A percentile compares a stretch with the other conserved stretches of the same genome.
phyloP scores from a whole-genome alignment of 2,113 vertebrate species.

The Lanius collurio region DNA sequence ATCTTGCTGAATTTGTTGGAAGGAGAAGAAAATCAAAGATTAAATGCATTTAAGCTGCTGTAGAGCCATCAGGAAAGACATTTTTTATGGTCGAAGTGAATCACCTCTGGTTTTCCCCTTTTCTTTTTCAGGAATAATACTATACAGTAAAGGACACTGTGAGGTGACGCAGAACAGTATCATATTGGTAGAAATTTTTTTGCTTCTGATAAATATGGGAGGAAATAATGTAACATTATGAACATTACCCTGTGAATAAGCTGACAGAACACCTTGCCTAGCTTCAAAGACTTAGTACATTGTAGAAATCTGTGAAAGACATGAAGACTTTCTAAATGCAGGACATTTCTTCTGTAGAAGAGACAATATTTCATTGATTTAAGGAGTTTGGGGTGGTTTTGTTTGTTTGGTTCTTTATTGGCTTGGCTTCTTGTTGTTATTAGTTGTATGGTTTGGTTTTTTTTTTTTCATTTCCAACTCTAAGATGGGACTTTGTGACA shows the following conservation, averaged over 20 bases:
- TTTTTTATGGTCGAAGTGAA: not conserved
- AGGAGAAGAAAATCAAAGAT: not conserved
- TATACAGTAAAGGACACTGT: not conserved
- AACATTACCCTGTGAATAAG: not conserved
- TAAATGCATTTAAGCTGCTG: not conserved
- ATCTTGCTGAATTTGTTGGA: not conserved
- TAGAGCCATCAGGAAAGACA: not conserved
- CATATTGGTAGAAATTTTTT: not conserved
- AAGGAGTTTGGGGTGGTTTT: not conserved
- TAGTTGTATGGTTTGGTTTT: not conserved
- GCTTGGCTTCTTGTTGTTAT: not conserved
- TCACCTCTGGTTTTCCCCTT: not conserved
- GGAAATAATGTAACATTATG: not conserved
- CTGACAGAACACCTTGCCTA: not conserved
- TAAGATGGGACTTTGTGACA: not conserved
- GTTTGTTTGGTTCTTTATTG: not conserved
- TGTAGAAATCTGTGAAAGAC: not conserved
- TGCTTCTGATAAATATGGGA: not conserved
- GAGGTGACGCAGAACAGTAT: not conserved
- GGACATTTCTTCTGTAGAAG: not conserved
- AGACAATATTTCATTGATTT: not conserved
- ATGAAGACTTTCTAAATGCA: not conserved
- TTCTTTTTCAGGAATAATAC: not conserved
- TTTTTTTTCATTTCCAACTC: not conserved
- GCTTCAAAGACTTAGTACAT: not conserved